phyloP scores from a whole-genome alignment of 2,797 vertebrate species.

The Carapus acus region DNA sequence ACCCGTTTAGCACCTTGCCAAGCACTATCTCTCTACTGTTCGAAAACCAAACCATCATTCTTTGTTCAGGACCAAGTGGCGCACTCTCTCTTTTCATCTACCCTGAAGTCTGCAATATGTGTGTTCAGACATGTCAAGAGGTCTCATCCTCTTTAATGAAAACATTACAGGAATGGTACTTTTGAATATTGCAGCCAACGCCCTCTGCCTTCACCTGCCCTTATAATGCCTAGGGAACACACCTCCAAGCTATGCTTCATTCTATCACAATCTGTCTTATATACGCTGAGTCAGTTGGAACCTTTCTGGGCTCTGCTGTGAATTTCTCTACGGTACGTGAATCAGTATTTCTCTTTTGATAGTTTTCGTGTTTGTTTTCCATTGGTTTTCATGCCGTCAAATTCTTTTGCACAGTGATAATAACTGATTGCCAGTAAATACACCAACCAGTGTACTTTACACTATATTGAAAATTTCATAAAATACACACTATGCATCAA shows the following conservation, averaged over 20 bases:
- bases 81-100: neutral
- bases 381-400: no score
- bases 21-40: neutral
- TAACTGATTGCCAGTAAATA: no score
- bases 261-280: conserved; percentile 46
- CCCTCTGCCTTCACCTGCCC: conserved; percentile 22
- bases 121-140: conserved; percentile 33
- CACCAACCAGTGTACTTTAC: no score
- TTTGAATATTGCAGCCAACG: conserved; percentile 32
- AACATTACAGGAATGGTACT: neutral
- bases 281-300: conserved; percentile 28
- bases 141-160: neutral
- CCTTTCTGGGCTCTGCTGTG: no score
- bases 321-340: no score
- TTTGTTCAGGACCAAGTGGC: no score
- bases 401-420: no score
- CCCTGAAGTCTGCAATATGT: neutral
- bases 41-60: neutral
- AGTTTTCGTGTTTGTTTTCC: no score
- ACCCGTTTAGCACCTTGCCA: neutral
- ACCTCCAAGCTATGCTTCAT: conserved; percentile 18
- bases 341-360: no score
- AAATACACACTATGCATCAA: no score
- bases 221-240: conserved; percentile 30
- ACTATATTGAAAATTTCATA: no score